phyloP scores from a whole-genome alignment of 2,113 vertebrate genomes.

The Ammodramus savannarum region DNA sequence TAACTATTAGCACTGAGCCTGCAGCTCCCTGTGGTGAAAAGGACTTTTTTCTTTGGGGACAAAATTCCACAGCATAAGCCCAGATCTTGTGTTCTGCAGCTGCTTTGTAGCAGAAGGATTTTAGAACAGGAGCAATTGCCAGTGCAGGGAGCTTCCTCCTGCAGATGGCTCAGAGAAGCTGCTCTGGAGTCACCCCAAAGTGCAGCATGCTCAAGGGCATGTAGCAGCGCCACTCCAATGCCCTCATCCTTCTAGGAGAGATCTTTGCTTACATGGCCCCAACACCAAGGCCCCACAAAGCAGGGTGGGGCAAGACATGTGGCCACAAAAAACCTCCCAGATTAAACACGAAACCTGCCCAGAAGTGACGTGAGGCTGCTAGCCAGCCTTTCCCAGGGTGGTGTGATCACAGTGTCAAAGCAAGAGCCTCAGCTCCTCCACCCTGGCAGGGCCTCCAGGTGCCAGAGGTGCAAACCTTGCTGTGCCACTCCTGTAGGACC shows the following conservation, averaged over 20 bases:
- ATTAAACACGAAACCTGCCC: not conserved
- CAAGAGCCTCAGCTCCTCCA: not conserved
- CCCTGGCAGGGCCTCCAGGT: not conserved
- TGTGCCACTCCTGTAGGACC: not conserved
- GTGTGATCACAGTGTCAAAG: not conserved
- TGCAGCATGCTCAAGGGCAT: not conserved
- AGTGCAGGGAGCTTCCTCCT: not conserved
- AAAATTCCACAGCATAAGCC: not conserved
- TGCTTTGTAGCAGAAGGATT: not conserved
- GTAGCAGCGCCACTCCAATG: fast-evolving
- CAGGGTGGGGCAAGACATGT: not conserved
- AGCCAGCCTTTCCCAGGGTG: not conserved
- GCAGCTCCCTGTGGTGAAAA: not conserved
- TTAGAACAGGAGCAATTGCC: not conserved
- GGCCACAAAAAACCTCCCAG: not conserved
- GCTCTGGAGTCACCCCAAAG: not conserved
- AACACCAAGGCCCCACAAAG: not conserved
- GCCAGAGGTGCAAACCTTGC: not conserved
- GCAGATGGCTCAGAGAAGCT: not conserved
- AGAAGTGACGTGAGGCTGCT: not conserved
- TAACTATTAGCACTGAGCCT: not conserved
- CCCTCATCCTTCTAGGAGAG: not conserved
- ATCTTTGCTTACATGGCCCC: not conserved
- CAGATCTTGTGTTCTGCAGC: not conserved
- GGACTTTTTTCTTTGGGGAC: not conserved